Evolutionary conservation across 2,888 invertebrate genomes (phyloP), one percentile per base, ranked within the genome.

Genomic region (Caenorhabditis angaria): DNA sequence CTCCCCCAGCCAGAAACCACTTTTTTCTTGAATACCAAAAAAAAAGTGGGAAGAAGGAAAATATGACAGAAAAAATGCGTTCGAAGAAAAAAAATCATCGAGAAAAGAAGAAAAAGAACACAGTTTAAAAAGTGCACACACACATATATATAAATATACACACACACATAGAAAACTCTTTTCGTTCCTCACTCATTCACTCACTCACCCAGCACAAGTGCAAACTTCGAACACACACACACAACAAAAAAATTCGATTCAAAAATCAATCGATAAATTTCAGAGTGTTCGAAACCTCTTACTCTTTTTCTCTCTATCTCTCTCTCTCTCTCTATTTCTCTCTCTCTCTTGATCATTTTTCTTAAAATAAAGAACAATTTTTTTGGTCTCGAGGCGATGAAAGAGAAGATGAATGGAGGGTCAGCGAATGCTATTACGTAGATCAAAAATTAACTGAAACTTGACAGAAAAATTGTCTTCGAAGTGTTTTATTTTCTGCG

Each of bases 221-320:
- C 41, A 41, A 41, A 41, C 41, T 41, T 41, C 41, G 18, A 41
- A 41, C 41, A 41, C 41, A 41, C 41, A 41, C 41, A 41, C 41
- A 41, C 41, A 41, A 14, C 32, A 14, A 41, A 41, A 41, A 41
- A 41, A 41, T 41, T 41, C 18, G 41, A n/a, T n/a, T n/a, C n/a
- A n/a, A n/a, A 41, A 41, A 41, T 41, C 41, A 41, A 41, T 41
- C 41, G 41, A 41, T 41, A 41, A 41, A 18, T 41, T 41, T 41
- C 41, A 41, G 41, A 18, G 32, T 32, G 32, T 32, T 5, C 10
- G 32, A 8, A 10, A 8, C 4, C 62, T 61, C 67, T 51, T 51
- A 57, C 63, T 54, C 54, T 67, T 18, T 61, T 57, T 66, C 61
- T 67, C 60, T 66, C 20, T 5, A 6, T 35, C 54, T 58, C 65